Evolutionary conservation across 2,888 invertebrate species (phyloP), one percentile per base, ranked within the genome.

Genomic region (Spodoptera littoralis): DNA sequence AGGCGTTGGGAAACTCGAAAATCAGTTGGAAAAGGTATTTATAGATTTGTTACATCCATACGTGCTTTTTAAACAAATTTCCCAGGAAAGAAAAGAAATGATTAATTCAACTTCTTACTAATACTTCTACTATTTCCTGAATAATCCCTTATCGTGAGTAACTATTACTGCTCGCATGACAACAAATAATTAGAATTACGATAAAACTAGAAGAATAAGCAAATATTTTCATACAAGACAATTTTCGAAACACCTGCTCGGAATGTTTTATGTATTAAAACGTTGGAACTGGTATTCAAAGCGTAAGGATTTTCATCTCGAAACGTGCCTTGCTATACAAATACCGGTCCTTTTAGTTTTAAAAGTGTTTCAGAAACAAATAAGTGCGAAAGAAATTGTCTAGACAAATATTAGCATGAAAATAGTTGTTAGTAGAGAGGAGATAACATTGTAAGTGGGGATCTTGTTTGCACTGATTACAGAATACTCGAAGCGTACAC

Each of bases 391-490:
- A 76, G 64, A 77, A 82, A 68, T 66, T 59, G 74, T 81, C 72
- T 80, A 76, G 73, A 75, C 77, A 77, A 83, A 84, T 77, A 78
- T 83, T 80, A 73, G 72, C 68, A 80, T 76, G 65, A 75, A 75
- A 75, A 73, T 65, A 61, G 65, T 74, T 74, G 59, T 67, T 55
- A 73, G 65, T 63, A 52, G 49, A 59, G 59, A 60, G 30, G 63
- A 60, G 70, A 73, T 79, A 83, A 82, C 76, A 81, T 70, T 78
- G 75, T 76, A 73, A 71, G 75, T 65, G 59, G 68, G 49, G 63
- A 68, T 77, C 66, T 18, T 83, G 80, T 84, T 86, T 84, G 84
- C 76, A 77, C 77, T 82, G 83, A 88, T 87, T 87, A 85, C 81
- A 80, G 76, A 79, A 76, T 73, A 79, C 72, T 81, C 76, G 79